A percentile compares a stretch with the other conserved stretches of the same genome.
phyloP scores from a whole-genome alignment of 2,797 vertebrate species.

The Acestrorhynchus altus region DNA sequence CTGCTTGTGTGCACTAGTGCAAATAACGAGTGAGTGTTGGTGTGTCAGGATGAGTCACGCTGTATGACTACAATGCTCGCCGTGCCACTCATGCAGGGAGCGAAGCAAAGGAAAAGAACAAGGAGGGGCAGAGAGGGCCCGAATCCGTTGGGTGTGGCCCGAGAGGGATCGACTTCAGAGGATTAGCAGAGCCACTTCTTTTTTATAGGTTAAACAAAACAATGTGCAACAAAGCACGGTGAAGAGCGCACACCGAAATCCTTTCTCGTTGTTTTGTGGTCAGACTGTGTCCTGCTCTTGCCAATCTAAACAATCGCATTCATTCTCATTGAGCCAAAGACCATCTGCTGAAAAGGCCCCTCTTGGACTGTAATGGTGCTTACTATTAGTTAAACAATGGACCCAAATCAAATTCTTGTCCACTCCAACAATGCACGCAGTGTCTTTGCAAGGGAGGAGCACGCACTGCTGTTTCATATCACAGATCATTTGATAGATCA shows the following conservation, averaged over 20 bases:
- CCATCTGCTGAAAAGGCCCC: constrained; percentile 35
- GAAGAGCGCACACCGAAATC: constrained; percentile 10
- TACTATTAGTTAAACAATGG: constrained; percentile 39
- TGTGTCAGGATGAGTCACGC: constrained; percentile 75
- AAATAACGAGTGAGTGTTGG: constrained; percentile 74
- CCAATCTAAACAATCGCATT: background rate
- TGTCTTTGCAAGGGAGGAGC: constrained; percentile 58
- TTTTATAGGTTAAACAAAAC: constrained; percentile 46
- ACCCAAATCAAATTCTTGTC: constrained; percentile 52
- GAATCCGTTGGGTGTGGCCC: constrained; percentile 56
- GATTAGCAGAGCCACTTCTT: constrained; percentile 46
- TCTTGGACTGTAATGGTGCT: constrained; percentile 48
- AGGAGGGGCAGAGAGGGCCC: constrained; percentile 58
- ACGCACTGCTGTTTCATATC: constrained; percentile 59
- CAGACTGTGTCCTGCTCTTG: constrained; percentile 18
- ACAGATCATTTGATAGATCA: constrained; percentile 62
- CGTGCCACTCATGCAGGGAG: constrained; percentile 66
- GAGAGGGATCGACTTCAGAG: constrained; percentile 47
- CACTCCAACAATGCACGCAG: constrained; percentile 62
- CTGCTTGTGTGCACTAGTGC: constrained; percentile 75
- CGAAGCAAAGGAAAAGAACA: constrained; percentile 72
- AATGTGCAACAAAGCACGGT: constrained; percentile 12
- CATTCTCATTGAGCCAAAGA: constrained; percentile 22
- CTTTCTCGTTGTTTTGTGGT: constrained; percentile 23
- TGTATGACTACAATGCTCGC: constrained; percentile 76